Evolutionary conservation across 2,888 invertebrate species (phyloP), one percentile per base, ranked within the genome.

Genomic region (Caenorhabditis angaria): DNA sequence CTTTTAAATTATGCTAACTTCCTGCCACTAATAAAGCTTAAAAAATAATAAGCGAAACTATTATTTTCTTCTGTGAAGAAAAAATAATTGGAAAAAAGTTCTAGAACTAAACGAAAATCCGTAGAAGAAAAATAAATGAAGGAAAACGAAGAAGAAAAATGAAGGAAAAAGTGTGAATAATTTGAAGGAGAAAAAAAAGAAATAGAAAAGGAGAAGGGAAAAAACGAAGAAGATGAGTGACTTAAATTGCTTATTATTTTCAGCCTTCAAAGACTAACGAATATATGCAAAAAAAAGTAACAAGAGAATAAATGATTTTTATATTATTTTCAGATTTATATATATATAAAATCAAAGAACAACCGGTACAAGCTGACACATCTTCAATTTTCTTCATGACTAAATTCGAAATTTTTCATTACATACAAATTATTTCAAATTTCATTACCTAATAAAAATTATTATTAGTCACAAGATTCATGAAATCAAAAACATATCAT

Each of bases 201-300:
- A 25, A 22, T 25, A 25, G 51, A 51, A 29, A 24, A 55, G 27
- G 41, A 8, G 41, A 14, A 41, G 41, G n/a, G n/a, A n/a, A n/a
- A n/a, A n/a, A n/a, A n/a, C n/a, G n/a, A 28, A 29, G 29, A 55
- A 28, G n/a, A 29, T 55, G 55, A 55, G 51, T 51, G 41, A 41
- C 41, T 41, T 41, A 41, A 41, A 41, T 41, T 41, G 41, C 41
- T 41, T 41, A 41, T 41, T 41, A 41, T 41, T 41, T 41, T 41
- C 41, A 41, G n/a, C n/a, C n/a, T n/a, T n/a, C n/a, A n/a, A n/a
- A n/a, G 41, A 41, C 41, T 41, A 41, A 41, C 41, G 41, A 41
- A 41, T 41, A 14, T 41, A 18, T 14, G 41, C 41, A 18, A 5
- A 41, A 41, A 41, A 41, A 12, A 41, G 10, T 41, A 12, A 8